Evolutionary conservation across 2,888 invertebrate species (phyloP).

Genomic region (Parnassius glacialis): DNA sequence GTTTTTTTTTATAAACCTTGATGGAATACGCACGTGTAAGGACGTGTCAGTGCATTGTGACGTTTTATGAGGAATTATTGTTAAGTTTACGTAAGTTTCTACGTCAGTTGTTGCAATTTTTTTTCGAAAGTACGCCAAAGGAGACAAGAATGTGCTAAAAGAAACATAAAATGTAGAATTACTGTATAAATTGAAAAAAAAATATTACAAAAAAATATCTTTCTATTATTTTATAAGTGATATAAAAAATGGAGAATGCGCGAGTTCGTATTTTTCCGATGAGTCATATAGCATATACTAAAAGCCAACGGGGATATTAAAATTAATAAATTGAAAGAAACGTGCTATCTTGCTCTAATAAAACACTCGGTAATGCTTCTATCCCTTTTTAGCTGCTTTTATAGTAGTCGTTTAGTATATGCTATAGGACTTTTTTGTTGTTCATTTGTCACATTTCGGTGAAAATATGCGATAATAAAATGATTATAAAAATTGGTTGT

Average conservation of each 20-base stretch:
- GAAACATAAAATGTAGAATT: slow-evolving; percentile 50
- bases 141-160: slow-evolving; percentile 56
- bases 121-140: slow-evolving; percentile 73
- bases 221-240: slow-evolving; percentile 50
- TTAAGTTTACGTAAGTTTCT: slow-evolving; percentile 69
- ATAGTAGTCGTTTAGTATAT: slow-evolving; percentile 4
- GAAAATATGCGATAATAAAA: slow-evolving; percentile 29
- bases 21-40: not conserved
- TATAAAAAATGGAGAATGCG: slow-evolving; percentile 42
- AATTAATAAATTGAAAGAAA: not conserved
- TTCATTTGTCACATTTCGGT: slow-evolving; percentile 18
- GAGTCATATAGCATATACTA: slow-evolving; percentile 27
- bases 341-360: not conserved
- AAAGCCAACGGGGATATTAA: not conserved
- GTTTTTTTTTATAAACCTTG: too few species aligned
- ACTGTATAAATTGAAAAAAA: slow-evolving; percentile 65
- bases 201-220: slow-evolving; percentile 65
- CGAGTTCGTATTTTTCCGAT: slow-evolving; percentile 29
- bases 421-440: slow-evolving; percentile 14
- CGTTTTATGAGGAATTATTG: slow-evolving; percentile 40
- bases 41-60: slow-evolving; percentile 16
- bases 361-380: not conserved
- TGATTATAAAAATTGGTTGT: slow-evolving; percentile 55
- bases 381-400: not conserved
- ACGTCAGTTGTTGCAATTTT: slow-evolving; percentile 63